phyloP scores from a whole-genome alignment of 2,113 vertebrate genomes.

The Rhinoderma darwinii region DNA sequence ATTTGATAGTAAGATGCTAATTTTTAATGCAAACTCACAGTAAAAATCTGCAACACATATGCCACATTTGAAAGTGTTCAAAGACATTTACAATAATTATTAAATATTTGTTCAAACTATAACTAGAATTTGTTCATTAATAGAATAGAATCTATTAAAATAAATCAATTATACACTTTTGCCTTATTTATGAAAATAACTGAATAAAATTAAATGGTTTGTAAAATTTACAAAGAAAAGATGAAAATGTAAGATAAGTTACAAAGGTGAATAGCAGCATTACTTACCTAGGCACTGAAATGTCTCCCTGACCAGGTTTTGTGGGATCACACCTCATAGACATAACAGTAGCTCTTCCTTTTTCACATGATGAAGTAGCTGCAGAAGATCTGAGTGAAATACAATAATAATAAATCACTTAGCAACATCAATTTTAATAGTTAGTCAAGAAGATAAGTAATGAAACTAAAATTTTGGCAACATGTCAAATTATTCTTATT shows the following conservation, averaged over 20 bases:
- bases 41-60: no score
- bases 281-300: slow-evolving; percentile 87
- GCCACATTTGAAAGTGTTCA: no score
- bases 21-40: no score
- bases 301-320: slow-evolving; percentile 78
- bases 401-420: not conserved
- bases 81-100: no score
- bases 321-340: slow-evolving; percentile 86
- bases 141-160: no score
- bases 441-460: not conserved
- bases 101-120: no score
- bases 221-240: not conserved
- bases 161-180: no score
- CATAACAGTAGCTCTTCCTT: slow-evolving; percentile 87
- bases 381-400: slow-evolving; percentile 80
- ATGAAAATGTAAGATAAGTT: not conserved
- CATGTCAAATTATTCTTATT: not conserved
- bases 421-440: no score
- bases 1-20: no score
- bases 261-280: not conserved
- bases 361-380: slow-evolving; percentile 85
- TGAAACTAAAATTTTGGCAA: not conserved
- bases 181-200: not conserved
- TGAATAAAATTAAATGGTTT: not conserved
- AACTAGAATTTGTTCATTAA: no score